Percentiles rank a stretch among this genome's conserved stretches.
phyloP scores from a whole-genome alignment of 1,140 invertebrate genomes.

The Brachionus calyciflorus region DNA sequence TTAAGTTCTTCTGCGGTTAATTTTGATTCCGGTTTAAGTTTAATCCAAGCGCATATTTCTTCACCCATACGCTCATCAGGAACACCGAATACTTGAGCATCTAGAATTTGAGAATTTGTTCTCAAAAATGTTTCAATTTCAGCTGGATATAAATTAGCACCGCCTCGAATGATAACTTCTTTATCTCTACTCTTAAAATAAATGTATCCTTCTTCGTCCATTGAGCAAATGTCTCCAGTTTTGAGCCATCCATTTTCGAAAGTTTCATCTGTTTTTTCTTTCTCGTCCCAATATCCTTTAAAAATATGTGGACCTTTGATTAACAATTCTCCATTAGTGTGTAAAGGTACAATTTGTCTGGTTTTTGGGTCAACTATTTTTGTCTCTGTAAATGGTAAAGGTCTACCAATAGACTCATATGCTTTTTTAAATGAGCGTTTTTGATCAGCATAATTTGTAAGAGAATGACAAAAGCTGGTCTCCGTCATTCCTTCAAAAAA shows the following conservation, averaged over 20 bases:
- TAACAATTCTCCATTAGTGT: slow-evolving; percentile 75
- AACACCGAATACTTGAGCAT: slow-evolving; percentile 56
- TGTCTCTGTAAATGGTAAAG: slow-evolving; percentile 53
- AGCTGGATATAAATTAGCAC: slow-evolving; percentile 82
- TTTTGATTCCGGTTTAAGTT: slow-evolving; percentile 61
- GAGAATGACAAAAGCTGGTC: neutral
- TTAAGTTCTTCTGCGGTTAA: slow-evolving; percentile 65
- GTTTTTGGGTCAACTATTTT: slow-evolving; percentile 73
- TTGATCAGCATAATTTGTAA: neutral
- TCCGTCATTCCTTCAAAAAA: neutral
- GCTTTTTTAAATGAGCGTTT: neutral
- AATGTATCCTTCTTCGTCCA: slow-evolving; percentile 74
- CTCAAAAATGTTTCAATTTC: slow-evolving; percentile 62
- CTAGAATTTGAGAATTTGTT: slow-evolving; percentile 5
- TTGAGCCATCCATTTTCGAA: slow-evolving; percentile 61
- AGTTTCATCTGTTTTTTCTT: slow-evolving; percentile 73
- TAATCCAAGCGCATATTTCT: slow-evolving; percentile 76
- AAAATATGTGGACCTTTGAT: slow-evolving; percentile 76
- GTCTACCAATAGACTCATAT: neutral
- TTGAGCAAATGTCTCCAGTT: slow-evolving; percentile 72
- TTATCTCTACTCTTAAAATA: slow-evolving; percentile 77
- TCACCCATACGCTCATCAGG: slow-evolving; percentile 78
- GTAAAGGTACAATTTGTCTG: slow-evolving; percentile 69
- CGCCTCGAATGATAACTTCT: slow-evolving; percentile 85
- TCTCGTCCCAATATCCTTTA: slow-evolving; percentile 79